These are phyloP conservation scores for Calosoma granatense DNA, from an alignment of 1,140 invertebrate genomes.

Conservation along the genomic window DNA sequence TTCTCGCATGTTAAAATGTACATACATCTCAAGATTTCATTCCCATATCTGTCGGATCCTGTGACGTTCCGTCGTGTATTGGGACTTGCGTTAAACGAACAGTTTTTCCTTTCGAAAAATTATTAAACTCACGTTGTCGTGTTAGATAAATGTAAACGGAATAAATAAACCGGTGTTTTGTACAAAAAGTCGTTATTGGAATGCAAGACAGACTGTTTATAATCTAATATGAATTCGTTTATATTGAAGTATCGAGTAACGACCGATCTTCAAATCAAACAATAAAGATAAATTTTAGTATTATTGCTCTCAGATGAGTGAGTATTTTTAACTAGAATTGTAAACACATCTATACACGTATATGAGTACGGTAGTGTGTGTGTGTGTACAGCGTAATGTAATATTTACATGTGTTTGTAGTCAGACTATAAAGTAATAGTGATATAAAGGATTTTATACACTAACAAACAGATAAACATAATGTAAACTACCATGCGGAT, in stretches of 20 bases:
- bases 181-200: neutral
- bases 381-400: neutral
- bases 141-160: too few relatives aligned
- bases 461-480: neutral
- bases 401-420: too few relatives aligned
- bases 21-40: too few relatives aligned
- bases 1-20: too few relatives aligned
- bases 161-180: neutral
- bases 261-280: neutral
- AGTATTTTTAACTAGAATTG: slow-evolving; percentile 4
- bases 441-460: neutral
- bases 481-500: neutral
- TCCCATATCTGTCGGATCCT: too few relatives aligned
- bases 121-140: too few relatives aligned
- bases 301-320: neutral
- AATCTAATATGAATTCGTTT: slow-evolving; percentile 6
- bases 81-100: too few relatives aligned
- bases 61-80: too few relatives aligned
- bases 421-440: neutral
- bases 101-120: too few relatives aligned
- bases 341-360: slow-evolving; percentile 1
- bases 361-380: neutral
- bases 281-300: neutral
- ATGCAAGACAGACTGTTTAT: neutral
- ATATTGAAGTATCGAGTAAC: neutral